Evolutionary conservation across 2,113 vertebrate species (phyloP).

Genomic region (Orcinus orca): DNA sequence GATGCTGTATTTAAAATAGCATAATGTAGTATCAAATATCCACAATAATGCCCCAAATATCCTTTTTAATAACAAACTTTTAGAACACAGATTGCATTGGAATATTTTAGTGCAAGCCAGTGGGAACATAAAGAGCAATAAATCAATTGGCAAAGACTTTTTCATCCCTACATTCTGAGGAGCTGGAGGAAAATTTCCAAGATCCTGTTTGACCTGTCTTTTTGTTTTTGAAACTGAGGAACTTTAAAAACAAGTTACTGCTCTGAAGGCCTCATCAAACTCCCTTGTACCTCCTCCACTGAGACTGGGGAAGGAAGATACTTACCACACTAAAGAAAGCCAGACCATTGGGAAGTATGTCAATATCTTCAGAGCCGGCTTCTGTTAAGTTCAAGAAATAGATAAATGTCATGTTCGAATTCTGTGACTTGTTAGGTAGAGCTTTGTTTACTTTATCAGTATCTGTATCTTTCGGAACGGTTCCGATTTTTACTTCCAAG

Average conservation of each 20-base stretch:
- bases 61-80: neutral
- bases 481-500: neutral
- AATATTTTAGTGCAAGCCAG: neutral
- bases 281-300: neutral
- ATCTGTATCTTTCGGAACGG: slow-evolving; percentile 40
- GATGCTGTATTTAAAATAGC: neutral
- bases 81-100: neutral
- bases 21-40: neutral
- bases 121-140: neutral
- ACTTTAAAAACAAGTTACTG: neutral
- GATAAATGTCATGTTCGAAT: slow-evolving; percentile 26
- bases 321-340: slow-evolving; percentile 88
- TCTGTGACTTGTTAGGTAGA: slow-evolving; percentile 1
- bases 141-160: neutral
- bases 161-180: neutral
- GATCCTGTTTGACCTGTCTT: neutral
- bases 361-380: slow-evolving; percentile 85
- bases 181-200: neutral
- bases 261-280: neutral
- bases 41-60: neutral
- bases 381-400: slow-evolving; percentile 78
- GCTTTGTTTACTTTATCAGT: slow-evolving; percentile 40
- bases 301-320: neutral
- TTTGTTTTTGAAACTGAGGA: neutral
- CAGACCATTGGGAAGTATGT: slow-evolving; percentile 86